These are phyloP conservation scores for Baryphthengus martii DNA, from an alignment of 2,113 vertebrate species.

Conservation along the genomic window DNA sequence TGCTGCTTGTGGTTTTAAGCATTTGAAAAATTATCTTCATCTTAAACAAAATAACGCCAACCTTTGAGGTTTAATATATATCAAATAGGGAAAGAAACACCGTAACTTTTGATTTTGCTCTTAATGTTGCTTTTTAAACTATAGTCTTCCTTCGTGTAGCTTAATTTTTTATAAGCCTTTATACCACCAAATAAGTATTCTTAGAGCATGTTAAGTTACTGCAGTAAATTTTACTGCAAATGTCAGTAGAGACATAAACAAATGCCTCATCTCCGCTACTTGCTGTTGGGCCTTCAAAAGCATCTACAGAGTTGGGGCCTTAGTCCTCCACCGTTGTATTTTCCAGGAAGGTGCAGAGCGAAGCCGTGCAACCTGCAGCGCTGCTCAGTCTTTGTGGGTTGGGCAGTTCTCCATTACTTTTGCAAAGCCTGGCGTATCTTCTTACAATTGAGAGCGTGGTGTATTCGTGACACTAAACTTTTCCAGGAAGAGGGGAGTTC, in stretches of 20 bases:
- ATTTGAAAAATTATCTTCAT: background rate
- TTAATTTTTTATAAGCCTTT: constrained; percentile 14
- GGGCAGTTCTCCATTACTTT: background rate
- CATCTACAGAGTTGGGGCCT: background rate
- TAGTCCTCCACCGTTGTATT: background rate
- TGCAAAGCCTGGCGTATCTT: background rate
- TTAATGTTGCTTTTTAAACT: background rate
- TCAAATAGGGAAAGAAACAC: background rate
- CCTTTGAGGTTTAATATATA: background rate
- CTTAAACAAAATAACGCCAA: constrained; percentile 5
- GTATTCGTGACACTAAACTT: background rate
- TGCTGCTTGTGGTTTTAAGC: background rate
- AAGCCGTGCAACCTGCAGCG: background rate
- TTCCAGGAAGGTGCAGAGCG: background rate
- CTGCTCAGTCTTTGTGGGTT: background rate
- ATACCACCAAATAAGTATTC: constrained; percentile 14
- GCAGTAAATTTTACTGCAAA: background rate
- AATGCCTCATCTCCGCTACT: background rate
- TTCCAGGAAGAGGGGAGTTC: background rate
- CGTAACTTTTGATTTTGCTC: background rate
- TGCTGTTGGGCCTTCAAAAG: background rate
- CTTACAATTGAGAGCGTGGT: background rate
- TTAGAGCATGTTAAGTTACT: background rate
- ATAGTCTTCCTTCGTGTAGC: background rate
- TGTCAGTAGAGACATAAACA: background rate